Conservation (phyloP, 2,888 invertebrate species). For the Zonitis immaculata region DNA sequence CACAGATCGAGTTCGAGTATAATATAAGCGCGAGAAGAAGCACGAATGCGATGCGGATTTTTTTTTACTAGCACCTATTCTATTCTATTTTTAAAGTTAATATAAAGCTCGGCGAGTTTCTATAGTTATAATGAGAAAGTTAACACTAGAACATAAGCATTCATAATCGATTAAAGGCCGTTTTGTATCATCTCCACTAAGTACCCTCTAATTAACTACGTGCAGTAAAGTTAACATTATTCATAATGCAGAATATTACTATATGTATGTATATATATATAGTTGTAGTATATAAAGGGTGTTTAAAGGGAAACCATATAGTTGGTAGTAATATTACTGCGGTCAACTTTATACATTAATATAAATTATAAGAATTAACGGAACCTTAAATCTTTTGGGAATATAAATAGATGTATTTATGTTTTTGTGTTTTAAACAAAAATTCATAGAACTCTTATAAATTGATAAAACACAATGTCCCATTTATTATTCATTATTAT, state of each 20-base stretch:
- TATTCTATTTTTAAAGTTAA: background rate
- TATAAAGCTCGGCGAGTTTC: background rate
- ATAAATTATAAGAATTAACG: background rate
- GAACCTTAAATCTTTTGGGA: background rate
- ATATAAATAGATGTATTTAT: background rate
- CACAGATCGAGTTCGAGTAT: too few relatives aligned
- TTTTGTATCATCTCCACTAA: background rate
- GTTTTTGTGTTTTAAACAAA: background rate
- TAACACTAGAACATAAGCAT: background rate
- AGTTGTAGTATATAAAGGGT: background rate
- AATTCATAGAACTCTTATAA: too few relatives aligned
- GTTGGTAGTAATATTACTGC: too few relatives aligned
- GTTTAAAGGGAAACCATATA: background rate
- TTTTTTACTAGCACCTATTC: too few relatives aligned
- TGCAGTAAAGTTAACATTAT: background rate
- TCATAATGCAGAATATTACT: background rate
- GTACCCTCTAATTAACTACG: background rate
- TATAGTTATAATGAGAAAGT: background rate
- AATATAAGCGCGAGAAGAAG: too few relatives aligned
- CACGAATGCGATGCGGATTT: too few relatives aligned
- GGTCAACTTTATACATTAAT: background rate
- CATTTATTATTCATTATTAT: too few relatives aligned
- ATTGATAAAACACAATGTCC: background rate
- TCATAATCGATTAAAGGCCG: background rate
- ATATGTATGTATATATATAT: too few relatives aligned